Percentiles rank a stretch among this genome's conserved stretches.
phyloP scores from a whole-genome alignment of 1,140 invertebrate species.

The Acromyrmex charruanus region DNA sequence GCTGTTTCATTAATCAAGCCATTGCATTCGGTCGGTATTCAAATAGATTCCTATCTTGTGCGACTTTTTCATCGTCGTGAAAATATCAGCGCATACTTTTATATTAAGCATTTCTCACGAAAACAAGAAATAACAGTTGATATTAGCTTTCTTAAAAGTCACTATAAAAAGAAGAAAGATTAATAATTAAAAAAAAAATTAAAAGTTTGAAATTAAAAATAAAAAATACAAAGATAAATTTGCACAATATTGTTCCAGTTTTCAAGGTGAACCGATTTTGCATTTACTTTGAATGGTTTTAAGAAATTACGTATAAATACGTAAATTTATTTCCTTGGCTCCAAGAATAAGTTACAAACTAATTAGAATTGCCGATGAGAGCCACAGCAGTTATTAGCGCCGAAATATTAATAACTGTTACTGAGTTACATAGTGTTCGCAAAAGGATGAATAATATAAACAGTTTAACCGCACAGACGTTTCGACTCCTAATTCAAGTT shows the following conservation, averaged over 20 bases:
- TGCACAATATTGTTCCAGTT: neutral
- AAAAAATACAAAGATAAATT: neutral
- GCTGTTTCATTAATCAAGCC: slow-evolving; percentile 29
- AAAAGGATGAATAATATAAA: too few relatives aligned
- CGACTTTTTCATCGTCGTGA: neutral
- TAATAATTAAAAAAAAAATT: neutral
- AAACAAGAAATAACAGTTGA: neutral
- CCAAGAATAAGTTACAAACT: too few relatives aligned
- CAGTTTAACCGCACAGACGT: too few relatives aligned
- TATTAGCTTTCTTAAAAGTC: neutral
- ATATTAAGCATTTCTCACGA: neutral
- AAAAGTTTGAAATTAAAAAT: too few relatives aligned
- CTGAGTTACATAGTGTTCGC: too few relatives aligned
- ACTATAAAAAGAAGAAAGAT: neutral
- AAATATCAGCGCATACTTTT: neutral
- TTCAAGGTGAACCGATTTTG: neutral
- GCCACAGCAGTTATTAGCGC: too few relatives aligned
- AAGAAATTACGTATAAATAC: too few relatives aligned
- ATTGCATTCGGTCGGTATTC: neutral
- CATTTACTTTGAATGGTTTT: neutral
- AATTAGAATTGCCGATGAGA: too few relatives aligned
- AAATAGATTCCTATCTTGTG: neutral
- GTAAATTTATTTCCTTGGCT: too few relatives aligned
- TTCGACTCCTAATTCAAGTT: too few relatives aligned
- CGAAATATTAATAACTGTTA: too few relatives aligned